Percentiles rank a stretch among this genome's conserved stretches.
phyloP scores from a whole-genome alignment of 2,888 invertebrate species.

The Sphaerophoria taeniata region DNA sequence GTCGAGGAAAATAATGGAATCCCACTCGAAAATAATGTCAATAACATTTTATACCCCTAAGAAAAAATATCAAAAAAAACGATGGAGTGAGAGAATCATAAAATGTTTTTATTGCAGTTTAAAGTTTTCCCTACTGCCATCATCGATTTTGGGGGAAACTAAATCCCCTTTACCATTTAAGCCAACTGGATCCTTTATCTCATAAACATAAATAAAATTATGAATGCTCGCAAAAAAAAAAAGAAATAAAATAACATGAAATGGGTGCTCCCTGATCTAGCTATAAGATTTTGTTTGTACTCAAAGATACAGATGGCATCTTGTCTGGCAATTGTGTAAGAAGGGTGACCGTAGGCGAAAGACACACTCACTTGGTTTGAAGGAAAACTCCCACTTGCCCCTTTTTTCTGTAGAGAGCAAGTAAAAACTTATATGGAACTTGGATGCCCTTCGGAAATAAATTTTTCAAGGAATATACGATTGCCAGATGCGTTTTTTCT shows the following conservation, averaged over 20 bases:
- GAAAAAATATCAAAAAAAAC: slow-evolving; percentile 4
- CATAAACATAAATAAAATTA: slow-evolving; percentile 67
- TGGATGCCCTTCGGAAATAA: slow-evolving; percentile 23
- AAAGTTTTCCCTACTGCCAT: slow-evolving; percentile 14
- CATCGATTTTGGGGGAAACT: background rate
- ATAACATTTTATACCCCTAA: slow-evolving; percentile 33
- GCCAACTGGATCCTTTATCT: slow-evolving; percentile 48
- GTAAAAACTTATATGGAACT: background rate
- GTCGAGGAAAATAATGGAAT: slow-evolving; percentile 25
- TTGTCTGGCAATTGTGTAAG: slow-evolving; percentile 6
- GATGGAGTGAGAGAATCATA: slow-evolving; percentile 42
- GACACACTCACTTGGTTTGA: background rate
- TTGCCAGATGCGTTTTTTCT: background rate
- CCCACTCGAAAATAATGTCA: slow-evolving; percentile 46
- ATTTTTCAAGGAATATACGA: background rate
- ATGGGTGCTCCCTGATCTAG: background rate
- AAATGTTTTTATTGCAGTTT: slow-evolving; percentile 23
- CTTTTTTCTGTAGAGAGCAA: background rate
- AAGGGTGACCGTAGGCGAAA: slow-evolving; percentile 54
- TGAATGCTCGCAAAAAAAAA: slow-evolving; percentile 61
- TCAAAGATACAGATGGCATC: slow-evolving; percentile 30
- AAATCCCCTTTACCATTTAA: background rate
- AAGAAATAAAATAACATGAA: background rate
- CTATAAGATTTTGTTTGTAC: background rate
- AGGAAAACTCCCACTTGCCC: slow-evolving; percentile 28